Evolutionary conservation across 2,113 vertebrate genomes (phyloP), one percentile per base, ranked within the genome.

Genomic region (Tricholaema leucomelas): DNA sequence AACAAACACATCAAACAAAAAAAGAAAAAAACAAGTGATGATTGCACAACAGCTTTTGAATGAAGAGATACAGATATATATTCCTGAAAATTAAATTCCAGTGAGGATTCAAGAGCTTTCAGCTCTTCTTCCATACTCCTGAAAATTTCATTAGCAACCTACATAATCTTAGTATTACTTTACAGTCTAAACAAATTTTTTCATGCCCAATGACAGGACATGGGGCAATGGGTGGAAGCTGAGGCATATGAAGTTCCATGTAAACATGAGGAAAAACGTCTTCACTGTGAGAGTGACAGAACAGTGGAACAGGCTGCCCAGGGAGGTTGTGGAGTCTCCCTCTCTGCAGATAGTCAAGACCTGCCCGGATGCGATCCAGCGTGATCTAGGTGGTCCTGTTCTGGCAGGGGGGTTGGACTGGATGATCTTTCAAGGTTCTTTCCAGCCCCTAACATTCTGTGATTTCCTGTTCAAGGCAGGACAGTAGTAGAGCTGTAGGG

Each of bases 21-120:
- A 2, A 1, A 46, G 50, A 2, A 1, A 54, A 36, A 31, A 58
- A 12, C 8, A 46, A 4, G 0, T 27, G 11, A 17, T 44, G 14
- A 46, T 42, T 24, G 30, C 40, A 74, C 12, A 87, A 87, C 2
- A 65, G 7, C 11, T 91, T 84, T 83, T 33, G 9, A 70, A 20
- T 61, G 15, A 54, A 75, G 27, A 69, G 5, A 30, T 19, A 72
- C 2, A 69, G 5, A 40, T 40, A 76, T 1, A 0, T 17, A 31
- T 48, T 83, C 74, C 40, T 66, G n/a, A 82, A 87, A 77, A 84
- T 30, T 31, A 40, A 15, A 64, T 46, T 59, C 36, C 19, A 52
- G 10, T 61, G 59, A 87, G 33, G 79, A 79, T 69, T 71, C 63
- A 89, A 75, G 54, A 84, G 33, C 36, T 84, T 81, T 81, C 55